Evolutionary conservation across 2,797 vertebrate species (phyloP), one percentile per base, ranked within the genome.

Genomic region (Fringilla coelebs): DNA sequence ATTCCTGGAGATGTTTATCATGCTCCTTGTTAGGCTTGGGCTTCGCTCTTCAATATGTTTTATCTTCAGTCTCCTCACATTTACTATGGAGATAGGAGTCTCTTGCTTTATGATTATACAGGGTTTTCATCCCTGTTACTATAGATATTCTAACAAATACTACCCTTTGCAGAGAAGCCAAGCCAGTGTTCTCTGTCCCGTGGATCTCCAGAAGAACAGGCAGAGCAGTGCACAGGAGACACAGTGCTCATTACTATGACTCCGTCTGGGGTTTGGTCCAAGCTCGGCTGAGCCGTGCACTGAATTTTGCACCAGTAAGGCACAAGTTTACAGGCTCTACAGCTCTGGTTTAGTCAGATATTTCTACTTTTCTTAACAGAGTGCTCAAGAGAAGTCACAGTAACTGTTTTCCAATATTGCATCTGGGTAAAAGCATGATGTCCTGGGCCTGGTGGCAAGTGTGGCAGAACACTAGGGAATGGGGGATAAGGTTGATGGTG

Each of bases 1-100:
- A 97, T 97, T 97, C 89, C 93, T 96, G 67, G 94, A 80, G 81
- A 90, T 85, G 46, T 94, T 97, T 96, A 76, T 84, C 85, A 45
- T 41, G 41, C 72, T 91, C 88, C 88, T 93, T 24, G 20, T 77
- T 62, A 48, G 72, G 51, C 88, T 91, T 82, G 46, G 34, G 34
- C 81, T 95, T 94, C 28, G 4, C 81, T 93, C 58, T 87, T 87
- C 75, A 68, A 9, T 36, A 5, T 68, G 29, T 81, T 90, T 90
- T 76, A 84, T 94, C 90, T 88, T 63, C 73, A 61, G 48, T 85
- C 67, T 85, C 73, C 52, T 84, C 70, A 8, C 84, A 75, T 92
- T 96, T 90, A 71, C 26, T 87, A 26, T 40, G 63, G 82, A 93
- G 83, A 77, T 40, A 77, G 26, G 61, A 95, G 61, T 72, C 58